Percentiles rank a stretch among this genome's conserved stretches.
Evolutionary conservation across 2,888 invertebrate species (phyloP).

Genomic region (Sphinx pinastri): DNA sequence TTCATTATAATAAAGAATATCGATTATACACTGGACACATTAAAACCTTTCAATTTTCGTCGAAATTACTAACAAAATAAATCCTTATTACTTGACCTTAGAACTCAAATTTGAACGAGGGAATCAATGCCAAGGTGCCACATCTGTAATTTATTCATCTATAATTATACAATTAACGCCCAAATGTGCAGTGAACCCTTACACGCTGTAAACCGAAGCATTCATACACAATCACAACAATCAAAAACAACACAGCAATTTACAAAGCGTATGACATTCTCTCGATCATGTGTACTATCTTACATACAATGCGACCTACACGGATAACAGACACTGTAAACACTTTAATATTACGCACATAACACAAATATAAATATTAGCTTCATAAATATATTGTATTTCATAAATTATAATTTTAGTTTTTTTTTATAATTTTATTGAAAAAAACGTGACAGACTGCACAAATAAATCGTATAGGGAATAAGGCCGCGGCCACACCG

Average conservation of each 20-base stretch:
- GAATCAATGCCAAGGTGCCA: background rate
- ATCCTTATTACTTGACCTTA: too few species aligned
- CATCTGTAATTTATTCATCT: too few species aligned
- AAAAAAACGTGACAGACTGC: constrained; percentile 4
- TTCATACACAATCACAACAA: constrained; percentile 58
- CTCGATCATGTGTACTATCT: background rate
- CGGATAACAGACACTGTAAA: constrained; percentile 50
- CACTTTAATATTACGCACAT: constrained; percentile 45
- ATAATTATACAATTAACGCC: constrained; percentile 27
- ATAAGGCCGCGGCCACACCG: background rate
- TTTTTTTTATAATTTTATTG: constrained; percentile 21
- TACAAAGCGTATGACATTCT: constrained; percentile 48
- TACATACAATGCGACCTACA: constrained; percentile 46
- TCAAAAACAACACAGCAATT: constrained; percentile 49
- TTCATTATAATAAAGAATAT: too few species aligned
- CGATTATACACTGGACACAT: too few species aligned
- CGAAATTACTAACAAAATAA: too few species aligned
- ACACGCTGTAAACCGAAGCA: constrained; percentile 48
- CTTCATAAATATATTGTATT: constrained; percentile 43
- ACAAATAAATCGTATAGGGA: constrained; percentile 9
- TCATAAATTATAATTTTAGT: constrained; percentile 35
- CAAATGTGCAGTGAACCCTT: constrained; percentile 41
- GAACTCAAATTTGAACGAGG: background rate
- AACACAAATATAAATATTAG: constrained; percentile 39
- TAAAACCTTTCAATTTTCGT: too few species aligned